Evolutionary conservation across 2,113 vertebrate genomes (phyloP).

Genomic region (Silurus glanis): DNA sequence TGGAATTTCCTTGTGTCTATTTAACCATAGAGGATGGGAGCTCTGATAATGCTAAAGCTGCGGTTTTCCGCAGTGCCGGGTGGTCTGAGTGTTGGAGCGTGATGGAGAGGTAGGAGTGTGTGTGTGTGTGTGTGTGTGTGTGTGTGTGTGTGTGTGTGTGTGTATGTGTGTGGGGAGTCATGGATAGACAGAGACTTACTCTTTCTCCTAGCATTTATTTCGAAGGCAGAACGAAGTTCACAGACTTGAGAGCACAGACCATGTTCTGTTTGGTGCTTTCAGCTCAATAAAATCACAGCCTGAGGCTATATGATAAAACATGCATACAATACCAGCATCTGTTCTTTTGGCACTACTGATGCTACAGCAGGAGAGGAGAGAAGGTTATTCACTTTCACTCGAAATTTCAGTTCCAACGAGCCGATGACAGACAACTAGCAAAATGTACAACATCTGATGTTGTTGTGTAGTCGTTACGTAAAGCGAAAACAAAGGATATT

Average conservation of each 20-base stretch:
- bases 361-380: conserved; percentile 38
- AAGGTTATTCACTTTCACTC: conserved; percentile 37
- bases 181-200: conserved; percentile 4
- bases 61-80: conserved; percentile 37
- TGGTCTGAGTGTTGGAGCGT: conserved; percentile 44
- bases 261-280: conserved; percentile 50
- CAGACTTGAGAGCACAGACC: conserved; percentile 54
- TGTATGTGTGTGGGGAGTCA: too few species aligned
- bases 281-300: conserved; percentile 39
- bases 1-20: conserved; percentile 41
- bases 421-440: conserved; percentile 15
- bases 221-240: conserved; percentile 41
- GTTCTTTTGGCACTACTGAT: conserved; percentile 46
- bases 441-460: not conserved
- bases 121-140: too few species aligned
- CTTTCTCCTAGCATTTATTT: conserved; percentile 30
- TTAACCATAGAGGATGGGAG: conserved; percentile 21
- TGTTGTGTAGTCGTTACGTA: not conserved
- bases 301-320: conserved; percentile 50
- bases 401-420: conserved; percentile 37
- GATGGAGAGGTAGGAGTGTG: not conserved
- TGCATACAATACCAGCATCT: conserved; percentile 64
- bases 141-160: too few species aligned
- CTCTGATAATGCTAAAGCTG: conserved; percentile 30
- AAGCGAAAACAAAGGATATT: not conserved